Evolutionary conservation across 2,113 vertebrate genomes (phyloP).

Genomic region (Todiramphus saurophagus): DNA sequence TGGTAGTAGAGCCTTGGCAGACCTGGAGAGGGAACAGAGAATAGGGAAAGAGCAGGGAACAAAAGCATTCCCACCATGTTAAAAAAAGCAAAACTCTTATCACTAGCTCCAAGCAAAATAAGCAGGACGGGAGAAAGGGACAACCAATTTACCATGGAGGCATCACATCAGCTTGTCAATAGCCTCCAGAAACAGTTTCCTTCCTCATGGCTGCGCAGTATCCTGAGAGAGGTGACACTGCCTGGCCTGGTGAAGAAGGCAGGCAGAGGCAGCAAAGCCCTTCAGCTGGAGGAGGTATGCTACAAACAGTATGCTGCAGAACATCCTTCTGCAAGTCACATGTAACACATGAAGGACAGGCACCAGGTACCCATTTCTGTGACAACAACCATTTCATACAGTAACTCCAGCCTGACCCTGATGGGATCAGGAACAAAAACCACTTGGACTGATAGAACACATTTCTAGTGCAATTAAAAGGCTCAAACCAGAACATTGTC

Average conservation of each 20-base stretch:
- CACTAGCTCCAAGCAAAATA: neutral
- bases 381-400: neutral
- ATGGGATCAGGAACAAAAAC: neutral
- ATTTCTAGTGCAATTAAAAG: neutral
- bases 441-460: neutral
- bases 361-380: neutral
- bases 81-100: neutral
- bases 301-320: neutral
- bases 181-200: neutral
- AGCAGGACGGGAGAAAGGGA: neutral
- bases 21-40: neutral
- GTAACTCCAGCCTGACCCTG: neutral
- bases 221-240: neutral
- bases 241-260: neutral
- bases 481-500: neutral
- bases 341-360: neutral
- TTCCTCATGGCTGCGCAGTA: neutral
- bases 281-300: neutral
- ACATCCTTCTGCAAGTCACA: neutral
- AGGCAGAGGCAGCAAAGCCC: neutral
- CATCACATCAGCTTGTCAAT: neutral
- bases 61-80: neutral
- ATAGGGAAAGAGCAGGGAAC: neutral
- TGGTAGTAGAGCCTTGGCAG: neutral
- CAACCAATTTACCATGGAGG: neutral